Conservation (phyloP, 1,140 invertebrate genomes). For the Aphis craccivora region DNA sequence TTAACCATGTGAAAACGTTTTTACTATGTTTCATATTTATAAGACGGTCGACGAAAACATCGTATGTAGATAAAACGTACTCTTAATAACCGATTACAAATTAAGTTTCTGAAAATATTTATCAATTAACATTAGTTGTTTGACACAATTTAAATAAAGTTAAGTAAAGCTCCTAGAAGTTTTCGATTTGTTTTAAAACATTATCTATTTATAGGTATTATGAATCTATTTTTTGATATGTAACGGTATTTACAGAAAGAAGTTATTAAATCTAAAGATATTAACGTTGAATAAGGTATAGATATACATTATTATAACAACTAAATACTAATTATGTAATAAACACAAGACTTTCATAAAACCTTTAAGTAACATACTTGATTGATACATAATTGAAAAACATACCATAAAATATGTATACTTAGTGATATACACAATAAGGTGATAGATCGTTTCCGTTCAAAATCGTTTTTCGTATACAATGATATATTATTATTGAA, state of each 20-base stretch:
- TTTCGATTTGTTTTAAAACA: background rate
- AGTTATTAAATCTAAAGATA: too few species aligned
- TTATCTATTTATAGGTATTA: background rate
- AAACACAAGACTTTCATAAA: background rate
- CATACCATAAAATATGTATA: too few species aligned
- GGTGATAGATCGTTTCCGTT: background rate
- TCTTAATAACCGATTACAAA: background rate
- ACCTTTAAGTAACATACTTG: background rate
- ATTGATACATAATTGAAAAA: too few species aligned
- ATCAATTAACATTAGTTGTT: too few species aligned
- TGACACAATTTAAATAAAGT: too few species aligned
- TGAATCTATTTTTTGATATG: background rate
- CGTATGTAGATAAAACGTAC: too few species aligned
- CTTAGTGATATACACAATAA: background rate
- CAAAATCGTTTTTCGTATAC: background rate
- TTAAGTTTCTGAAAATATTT: too few species aligned
- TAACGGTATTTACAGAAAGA: too few species aligned
- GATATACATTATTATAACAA: background rate
- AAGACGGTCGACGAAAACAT: too few species aligned
- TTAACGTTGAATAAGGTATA: background rate
- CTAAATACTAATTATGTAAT: background rate
- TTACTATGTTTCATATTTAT: too few species aligned
- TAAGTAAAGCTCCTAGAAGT: background rate
- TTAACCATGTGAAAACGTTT: too few species aligned
- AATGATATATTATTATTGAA: background rate